Evolutionary conservation across 2,888 invertebrate species (phyloP), one percentile per base, ranked within the genome.

Genomic region (Harpagoxenus sublaevis): DNA sequence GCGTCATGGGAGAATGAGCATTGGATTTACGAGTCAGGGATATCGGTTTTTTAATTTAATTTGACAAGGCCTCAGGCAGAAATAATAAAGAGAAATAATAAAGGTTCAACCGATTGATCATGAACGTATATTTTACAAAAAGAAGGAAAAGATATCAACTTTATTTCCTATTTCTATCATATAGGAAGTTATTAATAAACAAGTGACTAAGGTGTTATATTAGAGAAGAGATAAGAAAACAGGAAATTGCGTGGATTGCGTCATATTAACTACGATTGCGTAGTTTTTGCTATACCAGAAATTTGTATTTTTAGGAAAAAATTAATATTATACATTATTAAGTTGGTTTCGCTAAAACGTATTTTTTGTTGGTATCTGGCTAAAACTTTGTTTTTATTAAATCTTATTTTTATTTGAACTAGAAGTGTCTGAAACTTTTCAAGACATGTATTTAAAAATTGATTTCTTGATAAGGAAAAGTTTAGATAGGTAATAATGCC

Each of bases 41-140:
- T 63, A n/a, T 75, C 3, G 3, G 5, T 78, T n/a, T 65, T 75
- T 65, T 10, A 48, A 48, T 35, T 74, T 8, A 48, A 48, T 35
- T 74, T 8, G 15, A 39, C 10, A 35, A 35, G n/a, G 15, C 0
- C n/a, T 0, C 12, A 35, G 5, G 8, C 15, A 66, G 28, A 15
- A 63, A 45, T n/a, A n/a, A n/a, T n/a, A n/a, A 6, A 42, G 8
- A 45, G 28, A 15, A 66, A 66, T 45, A 45, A 42, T 42, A 45
- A 18, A 63, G 6, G n/a, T 6, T n/a, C n/a, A 35, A 48, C 3
- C 1, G 10, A 68, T 31, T 23, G 15, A 51, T 28, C 15, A 28
- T 10, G 8, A 4, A 23, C 18, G 45, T 48, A 15, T 15, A 15
- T 15, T 45, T 15, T 48, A 48, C 15, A 66, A 66, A 4, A 15